Conservation (phyloP, 2,888 invertebrate genomes). For the Tyria jacobaeae region DNA sequence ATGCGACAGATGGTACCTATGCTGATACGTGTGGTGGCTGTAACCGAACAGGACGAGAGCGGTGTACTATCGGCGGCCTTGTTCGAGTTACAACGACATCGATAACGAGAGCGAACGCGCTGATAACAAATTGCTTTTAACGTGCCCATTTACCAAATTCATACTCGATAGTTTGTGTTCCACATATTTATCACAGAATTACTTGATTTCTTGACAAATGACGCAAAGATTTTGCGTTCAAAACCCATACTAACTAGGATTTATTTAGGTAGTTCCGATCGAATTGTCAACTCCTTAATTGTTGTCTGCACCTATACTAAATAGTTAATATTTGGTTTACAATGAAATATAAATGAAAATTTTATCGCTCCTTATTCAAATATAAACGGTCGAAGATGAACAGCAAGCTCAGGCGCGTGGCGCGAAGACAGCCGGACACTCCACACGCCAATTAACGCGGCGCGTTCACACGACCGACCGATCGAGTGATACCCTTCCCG, state of each 20-base stretch:
- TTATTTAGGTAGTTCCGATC: too few relatives aligned
- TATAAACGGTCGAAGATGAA: constrained; percentile 65
- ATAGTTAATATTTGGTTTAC: constrained; percentile 29
- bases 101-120: constrained; percentile 65
- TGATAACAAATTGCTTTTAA: constrained; percentile 62
- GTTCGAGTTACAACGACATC: constrained; percentile 73
- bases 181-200: constrained; percentile 20
- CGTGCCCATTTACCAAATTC: constrained; percentile 51
- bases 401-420: constrained; percentile 73
- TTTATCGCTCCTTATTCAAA: constrained; percentile 71
- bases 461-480: constrained; percentile 77
- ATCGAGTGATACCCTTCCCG: constrained; percentile 61
- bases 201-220: constrained; percentile 23
- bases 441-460: constrained; percentile 82
- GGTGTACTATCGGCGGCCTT: constrained; percentile 73
- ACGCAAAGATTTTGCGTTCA: constrained; percentile 27
- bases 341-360: constrained; percentile 59
- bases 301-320: neutral
- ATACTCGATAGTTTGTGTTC: constrained; percentile 35
- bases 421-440: constrained; percentile 77
- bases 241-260: constrained; percentile 26
- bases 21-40: constrained; percentile 42
- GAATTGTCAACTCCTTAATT: neutral
- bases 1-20: constrained; percentile 45
- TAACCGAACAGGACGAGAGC: constrained; percentile 58